Conservation (phyloP, 2,113 vertebrate genomes). For the Poecile atricapillus region DNA sequence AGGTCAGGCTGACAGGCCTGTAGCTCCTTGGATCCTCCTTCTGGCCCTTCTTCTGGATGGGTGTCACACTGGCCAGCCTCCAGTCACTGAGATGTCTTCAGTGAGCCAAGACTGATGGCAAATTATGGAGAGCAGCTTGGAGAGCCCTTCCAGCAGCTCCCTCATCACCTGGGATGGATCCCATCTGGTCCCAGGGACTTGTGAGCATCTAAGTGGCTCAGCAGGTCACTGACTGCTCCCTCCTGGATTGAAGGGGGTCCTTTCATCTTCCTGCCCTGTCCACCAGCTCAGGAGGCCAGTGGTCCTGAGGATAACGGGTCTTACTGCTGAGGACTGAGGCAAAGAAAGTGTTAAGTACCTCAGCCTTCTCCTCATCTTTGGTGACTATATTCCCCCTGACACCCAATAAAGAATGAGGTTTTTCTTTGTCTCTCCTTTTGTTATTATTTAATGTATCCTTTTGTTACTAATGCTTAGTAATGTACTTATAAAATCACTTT, state of each 20-base stretch:
- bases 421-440: neutral
- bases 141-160: neutral
- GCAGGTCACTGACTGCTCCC: neutral
- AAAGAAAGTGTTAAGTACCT: neutral
- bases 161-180: neutral
- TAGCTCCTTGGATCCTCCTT: neutral
- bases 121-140: neutral
- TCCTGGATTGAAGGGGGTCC: neutral
- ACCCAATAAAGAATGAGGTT: neutral
- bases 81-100: too few species aligned
- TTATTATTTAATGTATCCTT: neutral
- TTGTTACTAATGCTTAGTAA: neutral
- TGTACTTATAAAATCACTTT: neutral
- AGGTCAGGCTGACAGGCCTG: neutral
- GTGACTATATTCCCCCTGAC: rapidly evolving
- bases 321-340: neutral
- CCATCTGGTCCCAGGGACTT: neutral
- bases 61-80: neutral
- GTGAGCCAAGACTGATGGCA: neutral
- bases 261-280: neutral
- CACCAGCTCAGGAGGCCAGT: neutral
- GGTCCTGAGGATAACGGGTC: neutral
- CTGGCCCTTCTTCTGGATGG: neutral
- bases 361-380: neutral
- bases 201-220: neutral